Conservation (phyloP, 2,113 vertebrate species). For the Callionymus lyra region DNA sequence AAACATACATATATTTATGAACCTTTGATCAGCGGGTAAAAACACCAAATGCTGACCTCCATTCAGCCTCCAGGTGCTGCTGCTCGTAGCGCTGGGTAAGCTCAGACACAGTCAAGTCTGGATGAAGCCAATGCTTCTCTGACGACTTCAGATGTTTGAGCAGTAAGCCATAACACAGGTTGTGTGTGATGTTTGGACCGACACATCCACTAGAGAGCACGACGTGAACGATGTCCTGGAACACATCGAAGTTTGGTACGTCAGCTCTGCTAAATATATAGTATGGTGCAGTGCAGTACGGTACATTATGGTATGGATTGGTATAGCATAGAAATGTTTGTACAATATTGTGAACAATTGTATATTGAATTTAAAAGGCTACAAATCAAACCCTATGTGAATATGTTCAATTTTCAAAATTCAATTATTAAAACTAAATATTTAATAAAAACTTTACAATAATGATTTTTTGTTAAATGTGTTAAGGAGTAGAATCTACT, state of each 20-base stretch:
- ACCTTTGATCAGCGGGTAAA: too few species aligned
- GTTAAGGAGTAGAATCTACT: not conserved
- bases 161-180: constrained; percentile 79
- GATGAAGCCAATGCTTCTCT: constrained; percentile 86
- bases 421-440: not conserved
- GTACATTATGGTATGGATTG: too few species aligned
- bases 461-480: not conserved
- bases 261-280: not conserved
- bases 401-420: too few species aligned
- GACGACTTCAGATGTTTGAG: constrained; percentile 91
- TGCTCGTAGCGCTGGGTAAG: constrained; percentile 82
- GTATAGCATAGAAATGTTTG: not conserved
- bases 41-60: constrained; percentile 70
- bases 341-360: too few species aligned
- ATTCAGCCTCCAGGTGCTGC: constrained; percentile 87
- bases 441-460: not conserved
- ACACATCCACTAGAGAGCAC: constrained; percentile 84
- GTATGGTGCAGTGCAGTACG: not conserved
- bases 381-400: too few species aligned
- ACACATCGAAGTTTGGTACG: too few species aligned
- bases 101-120: constrained; percentile 72
- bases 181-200: constrained; percentile 75
- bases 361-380: too few species aligned
- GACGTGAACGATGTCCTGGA: constrained; percentile 71
- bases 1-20: not conserved